Evolutionary conservation across 2,797 vertebrate species (phyloP).

Genomic region (Dermochelys coriacea): DNA sequence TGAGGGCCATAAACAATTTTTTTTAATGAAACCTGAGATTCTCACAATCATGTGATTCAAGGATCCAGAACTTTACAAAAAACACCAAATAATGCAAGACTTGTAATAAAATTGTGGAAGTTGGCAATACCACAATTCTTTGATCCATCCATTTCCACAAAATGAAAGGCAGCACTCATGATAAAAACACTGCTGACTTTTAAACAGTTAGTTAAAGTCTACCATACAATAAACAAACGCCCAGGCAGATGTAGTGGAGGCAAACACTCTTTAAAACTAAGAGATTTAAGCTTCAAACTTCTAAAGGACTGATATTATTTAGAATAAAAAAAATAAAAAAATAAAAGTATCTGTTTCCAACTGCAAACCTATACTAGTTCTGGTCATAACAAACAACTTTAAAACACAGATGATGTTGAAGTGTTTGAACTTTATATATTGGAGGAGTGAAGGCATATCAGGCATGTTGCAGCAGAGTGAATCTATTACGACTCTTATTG

Average conservation of each 20-base stretch:
- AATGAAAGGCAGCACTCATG: accelerated
- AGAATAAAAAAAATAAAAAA: too few relatives aligned
- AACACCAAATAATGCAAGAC: accelerated
- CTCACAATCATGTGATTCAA: neutral
- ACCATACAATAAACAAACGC: neutral
- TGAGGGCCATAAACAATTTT: neutral
- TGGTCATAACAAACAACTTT: neutral
- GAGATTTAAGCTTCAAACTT: neutral
- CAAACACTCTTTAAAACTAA: neutral
- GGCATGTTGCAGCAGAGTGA: neutral
- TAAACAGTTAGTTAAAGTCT: neutral
- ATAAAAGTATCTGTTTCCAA: neutral
- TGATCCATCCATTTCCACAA: neutral
- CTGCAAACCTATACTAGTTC: neutral
- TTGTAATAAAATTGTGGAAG: accelerated
- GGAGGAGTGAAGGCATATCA: neutral
- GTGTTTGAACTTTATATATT: neutral
- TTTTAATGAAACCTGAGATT: neutral
- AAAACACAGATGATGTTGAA: neutral
- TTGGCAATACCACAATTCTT: accelerated
- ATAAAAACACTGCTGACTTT: neutral
- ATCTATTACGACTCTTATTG: too few relatives aligned
- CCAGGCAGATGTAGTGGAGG: neutral
- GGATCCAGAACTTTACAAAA: neutral
- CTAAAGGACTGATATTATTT: neutral